Evolutionary conservation across 2,113 vertebrate genomes (phyloP).

Genomic region (Mustela nigripes): DNA sequence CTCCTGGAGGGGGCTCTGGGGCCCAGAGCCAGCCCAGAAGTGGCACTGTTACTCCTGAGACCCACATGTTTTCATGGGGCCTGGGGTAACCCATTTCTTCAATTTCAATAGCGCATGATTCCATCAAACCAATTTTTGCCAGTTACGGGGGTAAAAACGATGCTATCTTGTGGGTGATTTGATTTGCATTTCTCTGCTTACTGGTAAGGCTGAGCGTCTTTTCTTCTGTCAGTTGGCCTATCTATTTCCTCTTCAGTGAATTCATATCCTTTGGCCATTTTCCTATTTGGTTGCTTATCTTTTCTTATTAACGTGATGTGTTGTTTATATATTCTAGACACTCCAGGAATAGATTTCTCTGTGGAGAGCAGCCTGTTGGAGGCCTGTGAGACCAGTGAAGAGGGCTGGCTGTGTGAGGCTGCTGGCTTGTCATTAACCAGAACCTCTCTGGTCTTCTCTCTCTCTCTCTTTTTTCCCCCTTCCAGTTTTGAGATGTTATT

Average conservation of each 20-base stretch:
- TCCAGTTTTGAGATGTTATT: neutral
- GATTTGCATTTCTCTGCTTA: neutral
- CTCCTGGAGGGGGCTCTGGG: neutral
- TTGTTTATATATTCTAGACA: neutral
- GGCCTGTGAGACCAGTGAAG: neutral
- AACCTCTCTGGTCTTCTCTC: neutral
- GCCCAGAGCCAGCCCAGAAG: too few species aligned
- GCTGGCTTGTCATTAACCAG: neutral
- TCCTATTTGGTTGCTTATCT: neutral
- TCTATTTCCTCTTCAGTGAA: neutral
- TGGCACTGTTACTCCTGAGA: neutral
- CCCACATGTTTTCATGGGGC: fast-evolving
- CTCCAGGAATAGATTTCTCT: neutral
- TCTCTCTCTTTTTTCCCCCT: too few species aligned
- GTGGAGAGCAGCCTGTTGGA: neutral
- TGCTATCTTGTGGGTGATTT: neutral
- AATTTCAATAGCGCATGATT: neutral
- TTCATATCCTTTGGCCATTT: neutral
- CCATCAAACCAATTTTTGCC: neutral
- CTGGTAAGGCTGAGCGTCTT: neutral
- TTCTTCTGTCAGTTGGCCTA: neutral
- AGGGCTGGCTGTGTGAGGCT: neutral
- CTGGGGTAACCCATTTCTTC: neutral
- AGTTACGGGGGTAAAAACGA: neutral
- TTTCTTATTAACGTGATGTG: neutral